Base-by-base conservation (phyloP, 2,113 vertebrate genomes). In the Hydropotes inermis region DNA sequence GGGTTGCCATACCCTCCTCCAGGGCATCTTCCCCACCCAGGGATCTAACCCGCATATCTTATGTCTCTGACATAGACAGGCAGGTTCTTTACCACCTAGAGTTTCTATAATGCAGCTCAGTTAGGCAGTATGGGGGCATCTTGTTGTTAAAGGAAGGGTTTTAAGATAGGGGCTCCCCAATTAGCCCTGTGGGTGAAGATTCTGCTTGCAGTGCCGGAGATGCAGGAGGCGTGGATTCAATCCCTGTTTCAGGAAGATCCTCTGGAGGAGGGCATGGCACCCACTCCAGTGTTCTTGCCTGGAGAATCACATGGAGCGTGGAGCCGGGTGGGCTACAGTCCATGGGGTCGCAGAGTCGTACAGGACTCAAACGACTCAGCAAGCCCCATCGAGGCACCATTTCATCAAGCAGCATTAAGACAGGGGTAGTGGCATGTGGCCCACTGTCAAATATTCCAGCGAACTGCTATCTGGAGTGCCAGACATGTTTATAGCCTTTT, bases 41-140 rank as follows among this genome's bases (percentile, higher is more conserved):
- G 9, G n/a, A 5, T 70, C 64, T 36, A 70, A 21, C 17, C 64
- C 2, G 0, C 17, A 36, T 11, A 23, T 11, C 9, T 36, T 70
- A 70, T 36, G 2, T 39, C 19, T 70, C 67, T 36, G 19, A n/a
- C 19, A 70, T 70, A 70, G n/a, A 19, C n/a, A 70, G 10, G n/a
- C 9, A 23, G n/a, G 67, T 70, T 70, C n/a, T 70, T 36, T 70
- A 23, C n/a, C n/a, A 23, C n/a, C 64, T 36, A 1, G 15, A 13
- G 4, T 19, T 64, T 79, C 2, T 9, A 36, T 25, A 57, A 39
- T 27, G 1, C 19, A 52, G 7, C 2, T 52, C 15, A 3, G 6
- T 0, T 33, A 33, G 50, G 3, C 67, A 27, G 6, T 4, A 11
- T 58, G 10, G 45, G 25, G 23, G 36, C 3, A 6, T 0, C 3